Percentiles rank a stretch among this genome's conserved stretches.
phyloP scores from a whole-genome alignment of 2,113 vertebrate species.

The Petrocephalus microphthalmus region DNA sequence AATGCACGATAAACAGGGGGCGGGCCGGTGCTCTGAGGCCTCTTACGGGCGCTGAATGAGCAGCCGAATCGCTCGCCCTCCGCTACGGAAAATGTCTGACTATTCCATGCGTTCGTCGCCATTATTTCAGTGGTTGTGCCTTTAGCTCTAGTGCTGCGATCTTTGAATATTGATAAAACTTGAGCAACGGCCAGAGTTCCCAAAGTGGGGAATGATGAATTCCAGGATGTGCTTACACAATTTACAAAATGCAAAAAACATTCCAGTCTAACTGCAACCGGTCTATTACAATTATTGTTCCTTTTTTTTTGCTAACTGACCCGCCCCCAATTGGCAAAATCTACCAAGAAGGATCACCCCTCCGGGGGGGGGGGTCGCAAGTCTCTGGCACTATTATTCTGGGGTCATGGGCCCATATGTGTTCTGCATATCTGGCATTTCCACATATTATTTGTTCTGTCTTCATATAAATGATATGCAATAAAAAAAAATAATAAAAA shows the following conservation, averaged over 20 bases:
- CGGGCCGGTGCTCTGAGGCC: too few relatives aligned
- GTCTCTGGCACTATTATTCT: not conserved
- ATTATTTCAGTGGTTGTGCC: not conserved
- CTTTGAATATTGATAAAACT: not conserved
- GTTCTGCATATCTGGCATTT: not conserved
- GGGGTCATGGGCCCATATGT: not conserved
- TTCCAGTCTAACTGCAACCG: not conserved
- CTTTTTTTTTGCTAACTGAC: too few relatives aligned
- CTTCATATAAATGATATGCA: not conserved
- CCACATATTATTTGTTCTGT: not conserved
- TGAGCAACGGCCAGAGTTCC: not conserved
- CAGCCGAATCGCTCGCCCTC: too few relatives aligned
- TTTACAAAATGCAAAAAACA: not conserved
- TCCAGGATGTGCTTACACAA: not conserved
- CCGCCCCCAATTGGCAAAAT: not conserved
- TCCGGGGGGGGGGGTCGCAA: not conserved
- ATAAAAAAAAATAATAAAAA: not conserved
- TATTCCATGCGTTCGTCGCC: not conserved
- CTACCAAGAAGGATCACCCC: not conserved
- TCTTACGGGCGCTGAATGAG: too few relatives aligned
- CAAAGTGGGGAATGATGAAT: not conserved
- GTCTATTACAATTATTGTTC: not conserved
- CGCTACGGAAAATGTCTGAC: too few relatives aligned
- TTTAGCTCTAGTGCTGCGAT: not conserved
- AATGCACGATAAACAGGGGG: too few relatives aligned